Conservation (phyloP, 2,797 vertebrate species). For the Gambelia wislizenii region DNA sequence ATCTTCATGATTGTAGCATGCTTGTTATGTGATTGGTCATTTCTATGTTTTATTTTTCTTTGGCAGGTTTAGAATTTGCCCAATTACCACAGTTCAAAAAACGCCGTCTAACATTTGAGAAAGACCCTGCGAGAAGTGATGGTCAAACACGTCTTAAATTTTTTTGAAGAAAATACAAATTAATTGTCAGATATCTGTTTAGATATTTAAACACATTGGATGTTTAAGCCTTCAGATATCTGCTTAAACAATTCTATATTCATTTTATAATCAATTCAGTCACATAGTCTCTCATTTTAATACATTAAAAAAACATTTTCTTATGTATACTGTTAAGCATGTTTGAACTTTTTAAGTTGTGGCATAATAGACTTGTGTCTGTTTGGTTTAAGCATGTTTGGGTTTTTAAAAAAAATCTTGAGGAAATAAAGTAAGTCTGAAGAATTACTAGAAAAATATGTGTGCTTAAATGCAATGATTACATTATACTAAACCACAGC, state of each 20-base stretch:
- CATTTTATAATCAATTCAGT: background rate
- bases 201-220: background rate
- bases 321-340: background rate
- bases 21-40: conserved; percentile 27
- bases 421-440: conserved; percentile 13
- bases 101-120: conserved; percentile 86
- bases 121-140: conserved; percentile 88
- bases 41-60: conserved; percentile 45
- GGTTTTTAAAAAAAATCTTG: background rate
- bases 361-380: too few relatives aligned
- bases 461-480: background rate
- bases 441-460: background rate
- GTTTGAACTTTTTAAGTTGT: background rate
- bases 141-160: conserved; percentile 93
- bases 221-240: too few relatives aligned
- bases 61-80: conserved; percentile 67
- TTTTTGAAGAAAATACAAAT: conserved; percentile 75
- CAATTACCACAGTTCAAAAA: conserved; percentile 82
- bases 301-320: background rate
- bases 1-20: background rate
- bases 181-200: background rate
- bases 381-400: background rate
- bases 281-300: background rate
- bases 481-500: background rate
- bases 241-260: background rate